phyloP scores from a whole-genome alignment of 2,113 vertebrate species.

The Calyptomena viridis region DNA sequence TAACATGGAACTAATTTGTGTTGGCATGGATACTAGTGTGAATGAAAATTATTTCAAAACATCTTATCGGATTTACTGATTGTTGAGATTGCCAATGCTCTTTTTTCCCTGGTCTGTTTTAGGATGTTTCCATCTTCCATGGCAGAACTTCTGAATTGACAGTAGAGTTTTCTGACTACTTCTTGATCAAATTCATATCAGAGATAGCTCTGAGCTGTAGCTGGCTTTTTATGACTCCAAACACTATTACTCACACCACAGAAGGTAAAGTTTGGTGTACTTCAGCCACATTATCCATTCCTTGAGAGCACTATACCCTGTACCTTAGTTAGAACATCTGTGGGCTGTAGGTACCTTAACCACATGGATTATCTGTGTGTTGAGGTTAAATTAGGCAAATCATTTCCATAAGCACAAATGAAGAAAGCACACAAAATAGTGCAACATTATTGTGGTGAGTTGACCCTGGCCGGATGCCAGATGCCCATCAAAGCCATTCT shows the following conservation, averaged over 20 bases:
- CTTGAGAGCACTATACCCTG: not conserved
- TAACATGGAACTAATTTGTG: not conserved
- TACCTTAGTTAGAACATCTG: not conserved
- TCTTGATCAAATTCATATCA: not conserved
- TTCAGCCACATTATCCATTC: not conserved
- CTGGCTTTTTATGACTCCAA: not conserved
- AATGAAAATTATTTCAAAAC: not conserved
- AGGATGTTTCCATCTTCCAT: not conserved
- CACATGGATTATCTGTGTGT: not conserved
- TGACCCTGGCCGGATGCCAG: not conserved
- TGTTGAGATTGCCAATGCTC: rapidly evolving
- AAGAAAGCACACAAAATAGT: not conserved
- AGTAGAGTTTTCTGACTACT: not conserved
- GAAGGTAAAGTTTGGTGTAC: not conserved
- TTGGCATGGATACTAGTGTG: not conserved
- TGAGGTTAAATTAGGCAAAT: not conserved
- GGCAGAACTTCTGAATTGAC: not conserved
- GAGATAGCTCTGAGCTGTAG: not conserved
- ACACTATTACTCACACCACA: not conserved
- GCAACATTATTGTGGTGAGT: not conserved
- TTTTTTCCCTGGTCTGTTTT: not conserved
- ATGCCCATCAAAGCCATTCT: not conserved
- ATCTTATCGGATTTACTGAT: not conserved
- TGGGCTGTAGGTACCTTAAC: not conserved
- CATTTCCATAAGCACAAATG: not conserved